These are phyloP conservation scores for Pachymerium ferrugineum DNA, from an alignment of 2,888 invertebrate genomes.

Conservation along the genomic window DNA sequence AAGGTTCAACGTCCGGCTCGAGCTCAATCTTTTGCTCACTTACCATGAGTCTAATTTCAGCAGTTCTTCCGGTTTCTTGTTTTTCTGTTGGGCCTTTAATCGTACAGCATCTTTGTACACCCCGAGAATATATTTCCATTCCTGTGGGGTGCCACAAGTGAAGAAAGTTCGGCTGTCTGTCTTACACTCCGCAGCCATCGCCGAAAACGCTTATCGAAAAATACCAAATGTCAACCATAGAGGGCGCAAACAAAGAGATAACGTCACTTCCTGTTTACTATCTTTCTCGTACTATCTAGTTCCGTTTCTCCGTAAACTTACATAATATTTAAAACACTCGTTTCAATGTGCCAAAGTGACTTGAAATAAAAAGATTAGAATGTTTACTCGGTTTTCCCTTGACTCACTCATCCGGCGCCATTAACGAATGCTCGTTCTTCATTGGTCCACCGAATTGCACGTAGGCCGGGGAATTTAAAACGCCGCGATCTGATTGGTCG, in stretches of 20 bases:
- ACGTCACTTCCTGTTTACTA: neutral
- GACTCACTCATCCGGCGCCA: too few species aligned
- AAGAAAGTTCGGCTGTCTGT: slow-evolving; percentile 91
- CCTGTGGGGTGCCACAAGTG: slow-evolving; percentile 72
- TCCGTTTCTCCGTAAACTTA: too few species aligned
- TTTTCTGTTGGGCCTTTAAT: slow-evolving; percentile 82
- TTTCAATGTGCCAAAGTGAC: too few species aligned
- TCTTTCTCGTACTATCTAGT: too few species aligned
- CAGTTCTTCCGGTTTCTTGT: slow-evolving; percentile 88
- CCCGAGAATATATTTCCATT: slow-evolving; percentile 81
- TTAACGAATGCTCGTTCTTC: too few species aligned
- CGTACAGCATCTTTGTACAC: slow-evolving; percentile 85
- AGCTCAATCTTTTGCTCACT: slow-evolving; percentile 48
- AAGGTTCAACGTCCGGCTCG: slow-evolving; percentile 28
- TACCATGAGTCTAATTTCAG: slow-evolving; percentile 93
- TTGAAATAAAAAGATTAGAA: too few species aligned
- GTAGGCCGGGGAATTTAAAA: too few species aligned
- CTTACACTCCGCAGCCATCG: slow-evolving; percentile 58
- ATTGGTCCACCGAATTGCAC: too few species aligned
- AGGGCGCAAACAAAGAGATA: slow-evolving; percentile 27
- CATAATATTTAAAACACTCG: too few species aligned
- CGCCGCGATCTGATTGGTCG: too few species aligned
- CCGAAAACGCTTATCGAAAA: slow-evolving; percentile 5
- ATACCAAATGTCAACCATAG: slow-evolving; percentile 4
- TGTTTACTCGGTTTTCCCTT: too few species aligned